Conservation (phyloP, 2,113 vertebrate species). For the Beaufortia kweichowensis region DNA sequence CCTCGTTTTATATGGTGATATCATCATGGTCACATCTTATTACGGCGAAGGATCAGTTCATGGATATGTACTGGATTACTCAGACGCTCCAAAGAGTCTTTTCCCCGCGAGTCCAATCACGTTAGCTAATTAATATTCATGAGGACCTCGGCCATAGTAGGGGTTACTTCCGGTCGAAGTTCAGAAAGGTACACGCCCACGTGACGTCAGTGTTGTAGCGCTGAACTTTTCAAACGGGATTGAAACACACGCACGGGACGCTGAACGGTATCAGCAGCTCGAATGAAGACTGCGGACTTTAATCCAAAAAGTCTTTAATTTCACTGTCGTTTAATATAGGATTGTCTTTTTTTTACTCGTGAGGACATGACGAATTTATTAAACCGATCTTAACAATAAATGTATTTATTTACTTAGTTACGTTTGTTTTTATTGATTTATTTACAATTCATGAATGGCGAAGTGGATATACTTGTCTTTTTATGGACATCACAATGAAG, state of each 20-base stretch:
- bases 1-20: no score
- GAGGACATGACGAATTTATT: not conserved
- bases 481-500: not conserved
- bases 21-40: no score
- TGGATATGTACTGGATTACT: no score
- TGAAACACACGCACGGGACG: not conserved
- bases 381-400: not conserved
- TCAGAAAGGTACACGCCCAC: not conserved
- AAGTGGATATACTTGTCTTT: not conserved
- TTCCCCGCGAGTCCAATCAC: no score
- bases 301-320: not conserved
- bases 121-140: conserved; percentile 11
- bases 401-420: no score
- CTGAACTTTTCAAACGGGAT: conserved; percentile 53
- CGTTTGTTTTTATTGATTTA: no score
- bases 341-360: not conserved
- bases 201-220: conserved; percentile 49
- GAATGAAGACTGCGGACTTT: not conserved
- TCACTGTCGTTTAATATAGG: not conserved
- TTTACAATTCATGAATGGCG: not conserved
- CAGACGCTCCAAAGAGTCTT: no score
- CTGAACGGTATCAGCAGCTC: not conserved
- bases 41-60: no score
- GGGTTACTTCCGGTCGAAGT: not conserved
- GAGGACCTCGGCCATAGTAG: not conserved